Conservation (phyloP, 2,797 vertebrate genomes). For the Acestrorhynchus altus region DNA sequence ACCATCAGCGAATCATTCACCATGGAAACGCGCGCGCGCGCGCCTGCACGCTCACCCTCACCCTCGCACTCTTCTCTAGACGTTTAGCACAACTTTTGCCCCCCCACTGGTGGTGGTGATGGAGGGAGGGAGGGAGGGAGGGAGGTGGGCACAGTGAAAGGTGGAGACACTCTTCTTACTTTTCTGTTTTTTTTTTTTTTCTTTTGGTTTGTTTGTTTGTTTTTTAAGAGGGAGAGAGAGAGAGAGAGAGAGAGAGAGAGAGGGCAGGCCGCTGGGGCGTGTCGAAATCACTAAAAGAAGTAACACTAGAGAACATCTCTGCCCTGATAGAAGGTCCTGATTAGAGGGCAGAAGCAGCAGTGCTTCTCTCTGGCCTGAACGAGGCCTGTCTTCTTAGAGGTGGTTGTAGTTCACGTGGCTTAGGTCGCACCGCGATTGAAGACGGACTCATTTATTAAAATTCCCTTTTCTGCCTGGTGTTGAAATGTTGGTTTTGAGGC, state of each 20-base stretch:
- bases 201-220: too few species aligned
- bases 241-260: conserved; percentile 8
- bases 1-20: conserved; percentile 99
- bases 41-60: conserved; percentile 68
- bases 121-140: conserved; percentile 63
- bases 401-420: background rate
- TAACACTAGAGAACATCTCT: conserved; percentile 53
- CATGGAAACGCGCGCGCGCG: conserved; percentile 95
- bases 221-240: conserved; percentile 47
- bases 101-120: conserved; percentile 64
- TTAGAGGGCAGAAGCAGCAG: background rate
- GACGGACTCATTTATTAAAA: background rate
- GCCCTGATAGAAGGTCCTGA: conserved; percentile 53
- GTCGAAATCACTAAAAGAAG: conserved; percentile 74
- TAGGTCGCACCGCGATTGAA: background rate
- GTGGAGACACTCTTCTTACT: conserved; percentile 73
- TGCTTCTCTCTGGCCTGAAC: conserved; percentile 49
- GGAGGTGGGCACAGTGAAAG: conserved; percentile 63
- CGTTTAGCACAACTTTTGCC: conserved; percentile 87
- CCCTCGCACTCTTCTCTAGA: conserved; percentile 69
- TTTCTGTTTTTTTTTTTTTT: conserved; percentile 71
- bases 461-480: background rate
- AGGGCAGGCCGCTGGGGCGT: conserved; percentile 66
- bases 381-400: background rate
- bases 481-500: background rate